phyloP scores from a whole-genome alignment of 64 coral and sea anemone genomes.

The Porites lutea region DNA sequence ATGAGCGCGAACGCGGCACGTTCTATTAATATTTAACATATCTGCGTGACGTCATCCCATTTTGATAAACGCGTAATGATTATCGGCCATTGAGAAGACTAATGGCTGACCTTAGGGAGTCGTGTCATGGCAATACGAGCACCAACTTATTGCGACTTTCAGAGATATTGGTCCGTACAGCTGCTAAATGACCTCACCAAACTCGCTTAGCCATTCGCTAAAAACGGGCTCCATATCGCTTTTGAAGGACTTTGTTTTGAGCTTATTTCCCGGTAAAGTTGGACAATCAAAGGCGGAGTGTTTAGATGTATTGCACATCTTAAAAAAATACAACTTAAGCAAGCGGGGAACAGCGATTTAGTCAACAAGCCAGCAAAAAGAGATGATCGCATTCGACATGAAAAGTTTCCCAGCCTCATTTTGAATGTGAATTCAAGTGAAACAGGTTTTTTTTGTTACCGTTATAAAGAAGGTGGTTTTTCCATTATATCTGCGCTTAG shows the following conservation, averaged over 20 bases:
- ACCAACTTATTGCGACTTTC: slow-evolving; percentile 57
- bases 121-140: slow-evolving; percentile 66
- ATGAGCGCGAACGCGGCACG: slow-evolving; percentile 68
- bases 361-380: neutral
- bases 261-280: slow-evolving; percentile 26
- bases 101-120: slow-evolving; percentile 47
- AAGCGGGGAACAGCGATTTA: neutral
- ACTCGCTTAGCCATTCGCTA: neutral
- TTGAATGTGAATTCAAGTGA: slow-evolving; percentile 35
- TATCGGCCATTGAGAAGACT: slow-evolving; percentile 29
- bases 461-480: neutral
- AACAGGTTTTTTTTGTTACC: neutral
- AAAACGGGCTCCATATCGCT: neutral
- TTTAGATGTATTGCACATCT: neutral
- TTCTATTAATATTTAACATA: slow-evolving; percentile 92
- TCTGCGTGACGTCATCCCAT: slow-evolving; percentile 73
- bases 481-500: neutral
- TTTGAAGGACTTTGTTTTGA: slow-evolving; percentile 32
- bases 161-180: slow-evolving; percentile 42
- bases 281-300: neutral
- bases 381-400: neutral
- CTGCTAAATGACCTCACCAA: slow-evolving; percentile 18
- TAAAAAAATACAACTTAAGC: neutral
- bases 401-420: neutral
- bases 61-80: slow-evolving; percentile 79